Evolutionary conservation across 2,113 vertebrate species (phyloP).

Genomic region (Ictalurus furcatus): DNA sequence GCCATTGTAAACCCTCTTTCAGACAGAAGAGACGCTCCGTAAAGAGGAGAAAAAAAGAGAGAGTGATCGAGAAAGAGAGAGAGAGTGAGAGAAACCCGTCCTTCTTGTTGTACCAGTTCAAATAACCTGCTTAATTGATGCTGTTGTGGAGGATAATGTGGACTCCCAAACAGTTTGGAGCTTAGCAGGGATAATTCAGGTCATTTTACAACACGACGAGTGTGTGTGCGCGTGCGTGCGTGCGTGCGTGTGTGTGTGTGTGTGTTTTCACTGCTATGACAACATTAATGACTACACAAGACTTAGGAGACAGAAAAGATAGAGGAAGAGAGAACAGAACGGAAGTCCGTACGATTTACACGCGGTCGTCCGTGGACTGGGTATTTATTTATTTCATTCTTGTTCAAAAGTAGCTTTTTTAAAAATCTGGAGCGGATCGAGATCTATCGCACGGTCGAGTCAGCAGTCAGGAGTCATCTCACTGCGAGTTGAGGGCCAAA

Average conservation of each 20-base stretch:
- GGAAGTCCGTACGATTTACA: neutral
- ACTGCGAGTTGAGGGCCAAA: neutral
- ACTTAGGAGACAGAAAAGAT: conserved; percentile 28
- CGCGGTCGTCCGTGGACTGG: neutral
- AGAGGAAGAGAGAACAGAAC: conserved; percentile 41
- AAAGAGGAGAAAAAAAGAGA: neutral
- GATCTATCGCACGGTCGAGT: neutral
- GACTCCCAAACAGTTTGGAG: conserved; percentile 42
- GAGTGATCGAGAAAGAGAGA: neutral
- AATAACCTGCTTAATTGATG: conserved; percentile 19
- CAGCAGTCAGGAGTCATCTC: conserved; percentile 28
- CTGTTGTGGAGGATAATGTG: conserved; percentile 25
- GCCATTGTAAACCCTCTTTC: conserved; percentile 26
- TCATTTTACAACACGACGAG: conserved; percentile 70
- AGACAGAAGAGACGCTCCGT: conserved; percentile 17
- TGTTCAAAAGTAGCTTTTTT: neutral
- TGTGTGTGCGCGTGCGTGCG: conserved; percentile 54
- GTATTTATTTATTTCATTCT: neutral
- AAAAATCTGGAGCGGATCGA: neutral
- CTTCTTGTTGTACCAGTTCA: conserved; percentile 31
- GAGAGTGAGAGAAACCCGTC: conserved; percentile 5
- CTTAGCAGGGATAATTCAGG: conserved; percentile 72
- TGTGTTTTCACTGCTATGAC: conserved; percentile 29
- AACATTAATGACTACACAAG: conserved; percentile 5
- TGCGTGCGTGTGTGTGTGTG: conserved; percentile 52